Evolutionary conservation across 2,113 vertebrate species (phyloP).

Genomic region (Cinclus cinclus): DNA sequence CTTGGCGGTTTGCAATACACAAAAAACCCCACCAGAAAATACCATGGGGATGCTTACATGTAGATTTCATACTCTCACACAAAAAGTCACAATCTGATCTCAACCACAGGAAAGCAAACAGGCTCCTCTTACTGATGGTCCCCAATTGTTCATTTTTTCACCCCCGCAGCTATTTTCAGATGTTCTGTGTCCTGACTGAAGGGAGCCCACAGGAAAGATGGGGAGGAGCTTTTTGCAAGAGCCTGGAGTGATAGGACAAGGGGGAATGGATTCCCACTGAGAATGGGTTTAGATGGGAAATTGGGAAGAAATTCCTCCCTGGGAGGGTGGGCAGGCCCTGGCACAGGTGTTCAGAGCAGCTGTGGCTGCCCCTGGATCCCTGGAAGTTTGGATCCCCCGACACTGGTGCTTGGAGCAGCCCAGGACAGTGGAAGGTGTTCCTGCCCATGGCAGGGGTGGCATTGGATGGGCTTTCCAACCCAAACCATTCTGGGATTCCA

Average conservation of each 20-base stretch:
- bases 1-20: neutral
- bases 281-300: too few relatives aligned
- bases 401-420: rapidly evolving
- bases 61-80: neutral
- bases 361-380: neutral
- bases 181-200: neutral
- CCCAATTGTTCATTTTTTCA: rapidly evolving
- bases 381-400: neutral
- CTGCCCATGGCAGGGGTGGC: neutral
- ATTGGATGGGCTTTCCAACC: neutral
- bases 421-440: neutral
- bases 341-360: neutral
- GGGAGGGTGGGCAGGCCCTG: rapidly evolving
- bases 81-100: neutral
- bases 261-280: neutral
- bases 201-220: neutral
- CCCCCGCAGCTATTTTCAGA: neutral
- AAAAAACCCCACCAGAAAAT: neutral
- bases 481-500: neutral
- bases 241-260: neutral
- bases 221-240: neutral
- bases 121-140: neutral
- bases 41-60: neutral
- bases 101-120: neutral
- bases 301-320: rapidly evolving